Percentiles rank a stretch among this genome's conserved stretches.
Conservation (phyloP, 2,113 vertebrate genomes). For the Dipodomys ordii region DNA sequence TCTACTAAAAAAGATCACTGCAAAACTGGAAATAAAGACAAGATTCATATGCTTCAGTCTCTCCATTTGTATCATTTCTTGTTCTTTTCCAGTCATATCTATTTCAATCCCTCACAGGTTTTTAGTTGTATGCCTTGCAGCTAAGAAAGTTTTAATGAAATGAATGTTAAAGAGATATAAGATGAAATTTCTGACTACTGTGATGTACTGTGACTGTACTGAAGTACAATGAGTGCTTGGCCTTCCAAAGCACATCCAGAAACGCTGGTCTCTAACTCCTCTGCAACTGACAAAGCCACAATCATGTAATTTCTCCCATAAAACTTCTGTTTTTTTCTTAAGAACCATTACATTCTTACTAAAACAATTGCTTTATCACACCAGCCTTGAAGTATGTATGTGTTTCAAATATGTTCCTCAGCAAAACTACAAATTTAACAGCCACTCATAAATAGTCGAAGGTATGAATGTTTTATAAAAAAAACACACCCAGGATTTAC, state of each 20-base stretch:
- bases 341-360: conserved; percentile 47
- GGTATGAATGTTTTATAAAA: conserved; percentile 32
- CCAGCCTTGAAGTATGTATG: conserved; percentile 29
- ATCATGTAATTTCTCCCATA: conserved; percentile 51
- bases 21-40: background rate
- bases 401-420: conserved; percentile 65
- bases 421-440: conserved; percentile 74
- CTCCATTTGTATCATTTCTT: background rate
- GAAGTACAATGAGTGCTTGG: conserved; percentile 16
- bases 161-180: conserved; percentile 41
- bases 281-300: conserved; percentile 32
- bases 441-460: conserved; percentile 53
- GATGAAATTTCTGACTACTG: conserved; percentile 7
- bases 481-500: background rate
- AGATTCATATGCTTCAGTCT: background rate
- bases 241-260: conserved; percentile 14
- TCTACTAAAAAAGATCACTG: background rate
- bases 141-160: conserved; percentile 41
- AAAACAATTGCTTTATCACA: conserved; percentile 27
- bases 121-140: background rate
- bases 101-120: background rate
- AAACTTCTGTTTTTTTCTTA: conserved; percentile 59
- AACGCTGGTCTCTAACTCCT: background rate
- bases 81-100: background rate
- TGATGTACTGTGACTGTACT: background rate